phyloP scores from a whole-genome alignment of 2,797 vertebrate species.

The Mycteria americana region DNA sequence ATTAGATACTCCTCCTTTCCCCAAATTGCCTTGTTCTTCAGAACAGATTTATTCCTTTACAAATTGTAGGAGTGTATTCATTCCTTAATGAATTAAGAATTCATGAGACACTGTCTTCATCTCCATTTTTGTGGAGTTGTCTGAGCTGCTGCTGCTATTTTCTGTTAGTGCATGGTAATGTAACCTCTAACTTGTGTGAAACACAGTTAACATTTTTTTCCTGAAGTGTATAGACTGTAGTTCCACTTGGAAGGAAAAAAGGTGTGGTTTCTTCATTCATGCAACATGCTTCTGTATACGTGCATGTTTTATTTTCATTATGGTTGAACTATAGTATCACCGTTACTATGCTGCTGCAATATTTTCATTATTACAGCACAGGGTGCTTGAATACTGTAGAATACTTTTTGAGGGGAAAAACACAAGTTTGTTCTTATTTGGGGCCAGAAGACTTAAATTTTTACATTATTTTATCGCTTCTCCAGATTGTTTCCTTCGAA shows the following conservation, averaged over 20 bases:
- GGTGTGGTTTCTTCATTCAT: neutral
- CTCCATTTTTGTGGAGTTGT: neutral
- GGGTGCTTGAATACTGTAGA: neutral
- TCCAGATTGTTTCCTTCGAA: neutral
- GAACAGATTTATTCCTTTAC: neutral
- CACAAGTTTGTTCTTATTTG: neutral
- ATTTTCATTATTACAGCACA: neutral
- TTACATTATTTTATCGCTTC: neutral
- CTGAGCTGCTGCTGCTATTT: neutral
- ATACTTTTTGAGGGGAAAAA: neutral
- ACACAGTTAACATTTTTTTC: neutral
- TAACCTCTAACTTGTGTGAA: neutral
- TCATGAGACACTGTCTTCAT: neutral
- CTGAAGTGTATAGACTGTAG: neutral
- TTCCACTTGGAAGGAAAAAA: neutral
- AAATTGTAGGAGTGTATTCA: neutral
- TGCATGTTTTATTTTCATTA: neutral
- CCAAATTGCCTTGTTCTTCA: neutral
- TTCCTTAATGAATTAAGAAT: constrained; percentile 25
- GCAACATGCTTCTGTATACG: neutral
- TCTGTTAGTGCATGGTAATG: neutral
- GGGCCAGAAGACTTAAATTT: neutral
- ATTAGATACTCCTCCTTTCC: neutral
- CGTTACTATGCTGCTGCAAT: neutral
- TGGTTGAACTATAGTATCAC: neutral